Percentiles rank a stretch among this genome's conserved stretches.
Evolutionary conservation across 2,797 vertebrate genomes (phyloP).

Genomic region (Acanthurus lineatus): DNA sequence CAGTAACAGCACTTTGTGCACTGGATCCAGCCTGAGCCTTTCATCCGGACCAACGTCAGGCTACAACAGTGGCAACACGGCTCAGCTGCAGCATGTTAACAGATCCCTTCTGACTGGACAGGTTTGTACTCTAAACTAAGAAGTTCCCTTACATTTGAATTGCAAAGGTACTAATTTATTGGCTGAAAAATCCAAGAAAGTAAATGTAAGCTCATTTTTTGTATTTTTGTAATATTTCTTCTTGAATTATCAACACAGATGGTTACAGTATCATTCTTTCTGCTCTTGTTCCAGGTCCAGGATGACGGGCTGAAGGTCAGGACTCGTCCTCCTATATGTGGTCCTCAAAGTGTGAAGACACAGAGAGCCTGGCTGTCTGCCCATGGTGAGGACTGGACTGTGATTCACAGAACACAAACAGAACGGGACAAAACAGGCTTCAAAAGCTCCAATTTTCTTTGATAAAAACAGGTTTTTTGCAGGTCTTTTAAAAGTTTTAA

Average conservation of each 20-base stretch:
- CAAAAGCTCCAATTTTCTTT: not conserved
- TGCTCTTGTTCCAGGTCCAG: slow-evolving; percentile 68
- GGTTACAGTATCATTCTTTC: not conserved
- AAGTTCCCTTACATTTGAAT: too few species aligned
- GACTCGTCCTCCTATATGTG: slow-evolving; percentile 84
- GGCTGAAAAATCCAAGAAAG: too few species aligned
- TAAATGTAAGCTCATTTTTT: too few species aligned
- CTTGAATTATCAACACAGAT: not conserved
- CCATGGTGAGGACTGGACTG: slow-evolving; percentile 81
- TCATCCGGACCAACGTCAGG: slow-evolving; percentile 96
- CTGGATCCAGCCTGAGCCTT: slow-evolving; percentile 92
- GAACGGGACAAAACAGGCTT: not conserved
- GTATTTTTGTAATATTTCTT: not conserved
- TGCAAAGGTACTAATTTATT: too few species aligned
- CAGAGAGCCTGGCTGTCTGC: slow-evolving; percentile 81
- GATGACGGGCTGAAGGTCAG: slow-evolving; percentile 77
- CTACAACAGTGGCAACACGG: slow-evolving; percentile 93
- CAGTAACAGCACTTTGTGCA: slow-evolving; percentile 92
- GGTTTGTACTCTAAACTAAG: slow-evolving; percentile 48
- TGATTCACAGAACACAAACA: slow-evolving; percentile 17
- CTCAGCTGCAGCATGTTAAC: slow-evolving; percentile 68
- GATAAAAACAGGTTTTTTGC: too few species aligned
- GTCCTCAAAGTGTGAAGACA: slow-evolving; percentile 78
- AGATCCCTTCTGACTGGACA: slow-evolving; percentile 59
- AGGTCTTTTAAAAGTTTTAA: too few species aligned